A percentile compares a stretch with the other conserved stretches of the same genome.
Conservation (phyloP, 2,888 invertebrate species). For the Orthosia gracilis region DNA sequence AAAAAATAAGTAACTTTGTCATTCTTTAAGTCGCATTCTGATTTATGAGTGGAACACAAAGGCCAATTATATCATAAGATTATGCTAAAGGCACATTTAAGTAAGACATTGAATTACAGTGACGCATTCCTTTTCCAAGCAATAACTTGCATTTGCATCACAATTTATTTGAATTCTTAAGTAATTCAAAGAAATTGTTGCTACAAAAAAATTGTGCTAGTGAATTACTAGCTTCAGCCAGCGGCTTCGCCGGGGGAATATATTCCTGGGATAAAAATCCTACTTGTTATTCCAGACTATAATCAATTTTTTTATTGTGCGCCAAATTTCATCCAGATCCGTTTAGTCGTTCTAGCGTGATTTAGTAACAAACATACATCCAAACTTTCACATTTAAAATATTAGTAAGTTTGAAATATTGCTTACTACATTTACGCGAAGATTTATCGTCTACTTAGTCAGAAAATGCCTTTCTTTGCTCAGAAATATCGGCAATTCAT, state of each 20-base stretch:
- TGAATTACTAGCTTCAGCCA: no score
- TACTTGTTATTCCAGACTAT: no score
- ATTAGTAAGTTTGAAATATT: not conserved
- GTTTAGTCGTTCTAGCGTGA: no score
- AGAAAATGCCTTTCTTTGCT: not conserved
- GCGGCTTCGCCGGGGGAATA: no score
- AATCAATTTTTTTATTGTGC: no score
- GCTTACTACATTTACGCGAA: not conserved
- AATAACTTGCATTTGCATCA: not conserved
- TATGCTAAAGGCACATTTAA: not conserved
- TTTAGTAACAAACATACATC: no score
- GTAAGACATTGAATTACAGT: no score
- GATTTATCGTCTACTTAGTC: not conserved
- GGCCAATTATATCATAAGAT: not conserved
- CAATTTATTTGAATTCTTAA: not conserved
- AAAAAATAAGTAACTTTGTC: slow-evolving; percentile 13
- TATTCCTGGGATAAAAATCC: no score
- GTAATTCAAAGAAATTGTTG: no score
- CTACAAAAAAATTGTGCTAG: no score
- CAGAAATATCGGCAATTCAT: slow-evolving; percentile 50
- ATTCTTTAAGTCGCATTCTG: slow-evolving; percentile 6
- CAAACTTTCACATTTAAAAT: no score
- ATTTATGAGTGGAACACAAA: not conserved
- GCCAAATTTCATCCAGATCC: no score
- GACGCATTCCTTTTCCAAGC: not conserved